Evolutionary conservation across 2,888 invertebrate species (phyloP).

Genomic region (Lepidochitona cinerea): DNA sequence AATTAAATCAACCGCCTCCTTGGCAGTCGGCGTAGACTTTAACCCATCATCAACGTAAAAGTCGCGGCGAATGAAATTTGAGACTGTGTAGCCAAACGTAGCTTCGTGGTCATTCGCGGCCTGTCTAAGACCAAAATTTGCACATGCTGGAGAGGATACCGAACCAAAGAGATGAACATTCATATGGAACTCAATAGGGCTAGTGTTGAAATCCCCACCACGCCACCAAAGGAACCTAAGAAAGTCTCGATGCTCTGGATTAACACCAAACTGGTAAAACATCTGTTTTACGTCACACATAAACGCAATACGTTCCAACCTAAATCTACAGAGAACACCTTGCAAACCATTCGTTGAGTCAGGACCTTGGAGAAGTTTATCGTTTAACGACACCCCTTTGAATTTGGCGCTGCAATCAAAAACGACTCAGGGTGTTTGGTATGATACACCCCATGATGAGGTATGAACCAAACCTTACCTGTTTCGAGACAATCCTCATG

Average conservation of each 20-base stretch:
- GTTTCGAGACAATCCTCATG: no score
- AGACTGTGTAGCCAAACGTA: no score
- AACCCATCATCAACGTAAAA: slow-evolving; percentile 44
- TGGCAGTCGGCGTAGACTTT: slow-evolving; percentile 15
- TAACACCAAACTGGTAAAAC: slow-evolving; percentile 21
- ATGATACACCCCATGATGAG: slow-evolving; percentile 12
- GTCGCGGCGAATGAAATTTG: no score
- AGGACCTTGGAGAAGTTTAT: slow-evolving; percentile 29
- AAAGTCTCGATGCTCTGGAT: slow-evolving; percentile 14
- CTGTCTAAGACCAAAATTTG: no score
- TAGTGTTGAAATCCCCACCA: no score
- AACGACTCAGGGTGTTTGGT: slow-evolving; percentile 20
- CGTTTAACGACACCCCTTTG: slow-evolving; percentile 15
- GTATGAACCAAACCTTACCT: no score
- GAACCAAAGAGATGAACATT: no score
- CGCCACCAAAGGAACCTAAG: slow-evolving; percentile 24
- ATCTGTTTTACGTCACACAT: slow-evolving; percentile 33
- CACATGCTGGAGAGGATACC: no score
- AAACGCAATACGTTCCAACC: slow-evolving; percentile 23
- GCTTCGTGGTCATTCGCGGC: no score
- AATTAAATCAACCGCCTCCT: slow-evolving; percentile 26
- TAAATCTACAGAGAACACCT: slow-evolving; percentile 32
- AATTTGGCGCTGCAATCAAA: slow-evolving; percentile 35
- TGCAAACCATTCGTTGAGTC: slow-evolving; percentile 28
- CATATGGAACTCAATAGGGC: no score